These are phyloP conservation scores for Pegoplata infirma DNA, from an alignment of 2,888 invertebrate species.

Conservation along the genomic window DNA sequence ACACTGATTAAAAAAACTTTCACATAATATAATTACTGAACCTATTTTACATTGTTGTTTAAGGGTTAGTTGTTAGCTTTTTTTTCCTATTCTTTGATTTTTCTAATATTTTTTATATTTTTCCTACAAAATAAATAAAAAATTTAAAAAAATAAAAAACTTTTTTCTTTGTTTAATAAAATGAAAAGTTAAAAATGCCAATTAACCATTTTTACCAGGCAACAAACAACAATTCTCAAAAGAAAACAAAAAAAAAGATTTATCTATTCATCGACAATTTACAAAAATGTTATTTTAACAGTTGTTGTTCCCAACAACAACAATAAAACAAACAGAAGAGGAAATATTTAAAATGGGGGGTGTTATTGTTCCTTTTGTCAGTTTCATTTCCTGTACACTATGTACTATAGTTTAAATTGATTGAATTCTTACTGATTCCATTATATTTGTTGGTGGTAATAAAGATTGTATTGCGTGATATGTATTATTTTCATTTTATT, in stretches of 20 bases:
- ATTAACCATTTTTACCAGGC: constrained; percentile 48
- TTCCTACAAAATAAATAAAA: constrained; percentile 24
- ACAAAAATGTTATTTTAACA: constrained; percentile 30
- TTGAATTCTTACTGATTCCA: constrained; percentile 54
- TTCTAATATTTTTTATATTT: constrained; percentile 5
- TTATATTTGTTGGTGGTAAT: constrained; percentile 55
- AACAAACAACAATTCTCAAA: no score
- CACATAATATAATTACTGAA: not conserved
- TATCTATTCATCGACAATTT: constrained; percentile 44
- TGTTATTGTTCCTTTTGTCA: constrained; percentile 31
- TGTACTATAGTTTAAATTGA: constrained; percentile 42
- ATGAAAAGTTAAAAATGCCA: constrained; percentile 53
- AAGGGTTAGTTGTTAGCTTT: not conserved
- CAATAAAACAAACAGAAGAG: constrained; percentile 29
- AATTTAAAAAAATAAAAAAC: constrained; percentile 13
- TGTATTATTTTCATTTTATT: constrained; percentile 16
- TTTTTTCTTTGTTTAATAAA: constrained; percentile 27
- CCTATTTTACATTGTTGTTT: not conserved
- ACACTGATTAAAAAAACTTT: not conserved
- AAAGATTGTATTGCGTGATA: constrained; percentile 62
- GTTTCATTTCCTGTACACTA: constrained; percentile 29
- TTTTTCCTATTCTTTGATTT: not conserved
- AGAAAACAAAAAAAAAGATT: constrained; percentile 30
- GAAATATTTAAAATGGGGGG: constrained; percentile 52
- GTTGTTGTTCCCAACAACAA: constrained; percentile 30